Conservation (phyloP, 2,797 vertebrate species). For the Pipistrellus nathusii region DNA sequence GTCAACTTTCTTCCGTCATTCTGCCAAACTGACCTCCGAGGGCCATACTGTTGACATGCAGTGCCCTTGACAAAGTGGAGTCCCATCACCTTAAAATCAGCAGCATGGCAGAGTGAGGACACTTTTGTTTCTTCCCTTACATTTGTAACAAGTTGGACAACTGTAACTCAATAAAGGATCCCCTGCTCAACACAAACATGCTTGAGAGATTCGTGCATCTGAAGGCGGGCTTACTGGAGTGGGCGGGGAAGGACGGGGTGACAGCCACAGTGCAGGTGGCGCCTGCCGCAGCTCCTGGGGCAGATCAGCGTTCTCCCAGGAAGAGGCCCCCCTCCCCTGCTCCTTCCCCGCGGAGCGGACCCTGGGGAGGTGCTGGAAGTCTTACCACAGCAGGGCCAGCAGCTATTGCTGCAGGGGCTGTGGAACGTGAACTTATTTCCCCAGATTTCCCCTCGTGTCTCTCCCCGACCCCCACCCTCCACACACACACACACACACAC, state of each 20-base stretch:
- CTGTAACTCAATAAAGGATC: not conserved
- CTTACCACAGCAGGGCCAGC: not conserved
- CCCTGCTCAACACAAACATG: not conserved
- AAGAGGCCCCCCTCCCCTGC: not conserved
- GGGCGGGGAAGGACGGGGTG: not conserved
- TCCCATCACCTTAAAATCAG: not conserved
- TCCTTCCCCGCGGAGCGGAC: not conserved
- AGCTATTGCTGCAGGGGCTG: not conserved
- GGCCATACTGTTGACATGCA: not conserved
- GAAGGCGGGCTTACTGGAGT: not conserved
- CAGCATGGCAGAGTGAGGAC: not conserved
- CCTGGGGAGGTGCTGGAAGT: not conserved
- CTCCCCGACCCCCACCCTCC: too few species aligned
- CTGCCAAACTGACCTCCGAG: not conserved
- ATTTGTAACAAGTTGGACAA: not conserved
- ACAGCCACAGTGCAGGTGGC: not conserved
- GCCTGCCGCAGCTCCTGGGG: not conserved
- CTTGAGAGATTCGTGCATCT: not conserved
- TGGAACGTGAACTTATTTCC: too few species aligned
- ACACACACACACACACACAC: too few species aligned
- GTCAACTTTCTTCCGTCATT: not conserved
- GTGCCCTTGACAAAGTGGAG: not conserved
- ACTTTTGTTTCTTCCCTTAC: not conserved
- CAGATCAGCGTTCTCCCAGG: not conserved
- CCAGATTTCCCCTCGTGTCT: too few species aligned